Evolutionary conservation across 2,888 invertebrate species (phyloP).

Genomic region (Cybosia mesomella): DNA sequence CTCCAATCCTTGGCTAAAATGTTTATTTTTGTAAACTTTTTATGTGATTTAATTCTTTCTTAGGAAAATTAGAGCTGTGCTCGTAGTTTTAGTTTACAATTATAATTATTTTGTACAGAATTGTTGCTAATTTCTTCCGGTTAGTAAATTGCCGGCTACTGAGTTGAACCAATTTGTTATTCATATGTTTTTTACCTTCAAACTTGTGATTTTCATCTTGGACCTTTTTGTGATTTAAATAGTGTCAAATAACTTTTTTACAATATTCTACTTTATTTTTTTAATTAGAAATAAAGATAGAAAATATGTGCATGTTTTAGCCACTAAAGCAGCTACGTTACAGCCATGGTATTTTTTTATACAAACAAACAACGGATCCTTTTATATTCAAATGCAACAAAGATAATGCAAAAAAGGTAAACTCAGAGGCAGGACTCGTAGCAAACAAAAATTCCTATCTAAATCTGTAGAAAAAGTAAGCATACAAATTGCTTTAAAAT

Average conservation of each 20-base stretch:
- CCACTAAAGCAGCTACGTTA: not conserved
- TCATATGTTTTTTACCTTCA: constrained; percentile 5
- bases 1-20: constrained; percentile 41
- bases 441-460: too few relatives aligned
- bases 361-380: too few relatives aligned
- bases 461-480: too few relatives aligned
- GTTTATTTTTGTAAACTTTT: constrained; percentile 51
- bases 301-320: not conserved
- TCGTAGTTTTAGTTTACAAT: constrained; percentile 37
- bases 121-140: constrained; percentile 20
- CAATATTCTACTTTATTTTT: not conserved
- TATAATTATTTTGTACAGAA: constrained; percentile 39
- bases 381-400: too few relatives aligned
- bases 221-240: constrained; percentile 10
- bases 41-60: constrained; percentile 42
- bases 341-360: not conserved
- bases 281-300: not conserved
- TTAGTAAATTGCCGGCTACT: not conserved
- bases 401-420: too few relatives aligned
- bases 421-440: too few relatives aligned
- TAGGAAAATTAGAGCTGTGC: constrained; percentile 41
- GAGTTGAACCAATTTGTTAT: constrained; percentile 3
- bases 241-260: constrained; percentile 11
- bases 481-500: too few relatives aligned
- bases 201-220: not conserved